Evolutionary conservation across 2,797 vertebrate species (phyloP).

Genomic region (Rallus crepitans): DNA sequence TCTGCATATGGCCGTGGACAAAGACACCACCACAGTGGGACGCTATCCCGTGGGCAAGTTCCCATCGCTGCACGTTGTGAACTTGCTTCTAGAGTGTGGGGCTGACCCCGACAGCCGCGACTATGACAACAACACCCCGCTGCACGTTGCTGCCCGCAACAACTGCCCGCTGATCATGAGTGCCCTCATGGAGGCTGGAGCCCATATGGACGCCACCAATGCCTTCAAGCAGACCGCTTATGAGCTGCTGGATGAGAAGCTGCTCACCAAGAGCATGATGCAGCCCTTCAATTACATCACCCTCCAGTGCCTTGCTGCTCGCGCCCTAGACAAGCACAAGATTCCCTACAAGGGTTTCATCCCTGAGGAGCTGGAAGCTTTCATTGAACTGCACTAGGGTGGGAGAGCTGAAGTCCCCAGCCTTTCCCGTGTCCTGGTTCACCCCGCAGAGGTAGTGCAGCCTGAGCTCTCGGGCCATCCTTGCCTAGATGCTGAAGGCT

Average conservation of each 20-base stretch:
- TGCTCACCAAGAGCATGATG: conserved; percentile 86
- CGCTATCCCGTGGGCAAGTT: conserved; percentile 94
- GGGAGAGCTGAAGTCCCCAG: not conserved
- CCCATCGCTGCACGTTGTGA: conserved; percentile 88
- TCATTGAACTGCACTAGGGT: conserved; percentile 93
- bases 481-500: not conserved
- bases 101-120: conserved; percentile 93
- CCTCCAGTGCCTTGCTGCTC: conserved; percentile 97
- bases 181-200: conserved; percentile 88
- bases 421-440: not conserved
- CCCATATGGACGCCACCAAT: conserved; percentile 94
- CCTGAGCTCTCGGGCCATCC: not conserved
- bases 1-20: conserved; percentile 94
- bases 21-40: conserved; percentile 92
- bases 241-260: conserved; percentile 92
- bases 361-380: conserved; percentile 94
- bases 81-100: conserved; percentile 90
- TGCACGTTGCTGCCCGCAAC: conserved; percentile 91
- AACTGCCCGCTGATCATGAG: conserved; percentile 90
- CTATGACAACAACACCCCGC: conserved; percentile 94
- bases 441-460: not conserved
- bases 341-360: conserved; percentile 95
- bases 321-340: conserved; percentile 92
- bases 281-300: conserved; percentile 93
- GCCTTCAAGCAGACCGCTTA: conserved; percentile 91